Conservation (phyloP, 2,797 vertebrate species). For the Sebastes taczanowskii region DNA sequence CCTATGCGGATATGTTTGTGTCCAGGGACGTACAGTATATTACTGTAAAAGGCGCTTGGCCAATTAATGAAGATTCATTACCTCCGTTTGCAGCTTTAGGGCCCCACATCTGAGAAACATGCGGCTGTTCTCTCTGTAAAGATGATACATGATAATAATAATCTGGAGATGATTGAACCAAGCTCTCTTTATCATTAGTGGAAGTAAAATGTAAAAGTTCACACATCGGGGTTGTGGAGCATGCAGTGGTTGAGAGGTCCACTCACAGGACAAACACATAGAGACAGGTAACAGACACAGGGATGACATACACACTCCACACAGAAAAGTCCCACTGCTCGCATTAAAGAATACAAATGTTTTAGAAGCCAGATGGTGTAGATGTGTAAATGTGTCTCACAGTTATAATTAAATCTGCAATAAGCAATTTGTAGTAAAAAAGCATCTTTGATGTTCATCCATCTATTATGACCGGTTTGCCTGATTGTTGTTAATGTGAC, state of each 20-base stretch:
- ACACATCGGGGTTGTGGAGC: background rate
- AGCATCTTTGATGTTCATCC: background rate
- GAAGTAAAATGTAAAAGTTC: background rate
- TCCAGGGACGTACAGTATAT: background rate
- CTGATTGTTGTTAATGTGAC: background rate
- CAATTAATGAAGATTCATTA: constrained; percentile 42
- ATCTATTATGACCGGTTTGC: background rate
- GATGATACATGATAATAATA: constrained; percentile 34
- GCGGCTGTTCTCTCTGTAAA: constrained; percentile 6
- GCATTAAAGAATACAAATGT: background rate
- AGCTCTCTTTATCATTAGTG: background rate
- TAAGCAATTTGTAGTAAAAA: background rate
- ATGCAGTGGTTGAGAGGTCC: background rate
- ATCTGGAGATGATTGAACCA: constrained; percentile 11
- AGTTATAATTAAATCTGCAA: constrained; percentile 14
- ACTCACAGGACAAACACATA: background rate
- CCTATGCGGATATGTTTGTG: background rate
- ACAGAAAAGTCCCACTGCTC: background rate
- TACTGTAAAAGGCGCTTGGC: background rate
- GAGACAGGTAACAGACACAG: background rate
- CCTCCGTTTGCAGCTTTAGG: constrained; percentile 11
- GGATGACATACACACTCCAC: background rate
- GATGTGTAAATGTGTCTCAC: background rate
- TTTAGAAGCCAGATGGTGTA: constrained; percentile 13
- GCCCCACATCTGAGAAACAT: constrained; percentile 2